These are phyloP conservation scores for Pholis gunnellus DNA, from an alignment of 2,113 vertebrate genomes.

Conservation along the genomic window DNA sequence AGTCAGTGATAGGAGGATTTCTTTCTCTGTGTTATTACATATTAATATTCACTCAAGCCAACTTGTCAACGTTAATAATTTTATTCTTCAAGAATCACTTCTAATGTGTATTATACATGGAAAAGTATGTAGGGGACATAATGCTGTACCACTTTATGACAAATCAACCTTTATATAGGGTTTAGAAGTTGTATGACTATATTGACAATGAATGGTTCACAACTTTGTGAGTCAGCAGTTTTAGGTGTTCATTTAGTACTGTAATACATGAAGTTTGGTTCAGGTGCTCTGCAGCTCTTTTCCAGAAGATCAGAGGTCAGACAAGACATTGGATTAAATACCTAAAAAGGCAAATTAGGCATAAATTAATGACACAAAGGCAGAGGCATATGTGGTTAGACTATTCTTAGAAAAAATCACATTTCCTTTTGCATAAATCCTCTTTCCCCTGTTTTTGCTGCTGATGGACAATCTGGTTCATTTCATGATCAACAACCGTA, in stretches of 20 bases:
- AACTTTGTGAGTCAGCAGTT: neutral
- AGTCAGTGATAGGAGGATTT: conserved; percentile 18
- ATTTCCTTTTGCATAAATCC: neutral
- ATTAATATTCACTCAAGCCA: conserved; percentile 27
- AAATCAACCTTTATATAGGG: neutral
- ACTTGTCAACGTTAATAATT: conserved; percentile 9
- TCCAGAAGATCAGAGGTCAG: neutral
- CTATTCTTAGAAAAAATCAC: neutral
- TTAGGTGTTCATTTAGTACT: neutral
- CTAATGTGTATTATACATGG: neutral
- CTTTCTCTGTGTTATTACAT: conserved; percentile 6
- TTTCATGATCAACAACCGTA: conserved; percentile 44
- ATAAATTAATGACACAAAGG: neutral
- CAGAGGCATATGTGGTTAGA: neutral
- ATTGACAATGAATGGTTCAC: neutral
- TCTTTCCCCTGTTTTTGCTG: neutral
- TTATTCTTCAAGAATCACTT: neutral
- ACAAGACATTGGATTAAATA: neutral
- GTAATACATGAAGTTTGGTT: neutral
- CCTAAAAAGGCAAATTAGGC: neutral
- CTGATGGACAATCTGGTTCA: conserved; percentile 11
- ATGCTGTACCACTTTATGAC: neutral
- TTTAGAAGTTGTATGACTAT: neutral
- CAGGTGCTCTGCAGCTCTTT: neutral
- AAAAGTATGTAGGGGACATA: neutral